Base-by-base conservation (phyloP, 2,888 invertebrate species). In the Hirtodrosophila trivittata region DNA sequence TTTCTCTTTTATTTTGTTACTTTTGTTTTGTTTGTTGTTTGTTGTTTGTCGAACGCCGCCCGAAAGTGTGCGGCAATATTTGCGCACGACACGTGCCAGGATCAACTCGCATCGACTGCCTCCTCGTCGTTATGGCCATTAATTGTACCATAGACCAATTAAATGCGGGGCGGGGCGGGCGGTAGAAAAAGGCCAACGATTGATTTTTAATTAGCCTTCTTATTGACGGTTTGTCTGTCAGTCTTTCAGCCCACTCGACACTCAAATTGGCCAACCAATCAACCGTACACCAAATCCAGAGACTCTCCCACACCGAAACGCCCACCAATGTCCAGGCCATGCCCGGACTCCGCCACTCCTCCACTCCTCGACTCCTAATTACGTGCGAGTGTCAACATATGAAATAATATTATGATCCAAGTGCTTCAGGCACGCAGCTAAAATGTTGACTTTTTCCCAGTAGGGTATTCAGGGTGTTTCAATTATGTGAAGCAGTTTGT, bases 331-430 rank as follows among this genome's bases (percentile, higher is more conserved):
- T 21, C 18, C 18, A 21, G 2, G 18, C 5, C 18, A 21, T 21
- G 18, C 3, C 5, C 5, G 5, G 18, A 21, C 3, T 21, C 18
- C 12, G 1, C 12, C 32, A 35, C 39, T 46, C 37, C 28, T 18
- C 26, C 12, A 39, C 39, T 50, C 38, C n/a, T 46, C 58, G 57
- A 57, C 46, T 66, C 59, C 78, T 84, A 87, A 87, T 86, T 86
- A 82, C 82, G 70, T 82, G 82, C 83, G 84, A 86, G 86, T 84
- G 87, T 80, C 87, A 80, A 80, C 86, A 86, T 77, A 77, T 86
- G 86, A 86, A 87, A 84, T 86, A 86, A 87, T 84, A 85, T 82
- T 82, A 66, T 74, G 62, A 66, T 67, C 75, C 75, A 75, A 75
- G 66, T 65, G 77, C 52, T 62, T 42, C 64, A 59, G 58, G 55